Evolutionary conservation across 2,888 invertebrate genomes (phyloP), one percentile per base, ranked within the genome.

Genomic region (Stomorhina lunata): DNA sequence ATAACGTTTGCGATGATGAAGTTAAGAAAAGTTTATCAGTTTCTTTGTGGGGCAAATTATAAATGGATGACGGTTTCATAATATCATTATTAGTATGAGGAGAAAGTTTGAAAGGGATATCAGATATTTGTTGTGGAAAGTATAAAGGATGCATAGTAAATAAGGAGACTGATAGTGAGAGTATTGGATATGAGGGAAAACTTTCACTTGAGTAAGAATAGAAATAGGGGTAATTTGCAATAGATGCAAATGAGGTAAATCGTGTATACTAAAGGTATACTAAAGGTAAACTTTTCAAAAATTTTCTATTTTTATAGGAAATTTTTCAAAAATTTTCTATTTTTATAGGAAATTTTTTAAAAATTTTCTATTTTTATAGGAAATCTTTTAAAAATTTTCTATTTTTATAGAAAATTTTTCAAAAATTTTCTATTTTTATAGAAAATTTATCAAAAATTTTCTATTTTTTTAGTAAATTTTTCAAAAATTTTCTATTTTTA

Each of bases 1-100:
- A 65, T 43, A 32, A 55, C 15, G 25, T 43, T 43, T 20, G 43
- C 32, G n/a, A n/a, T n/a, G n/a, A n/a, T n/a, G 15, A 66, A 76
- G 17, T 37, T 65, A 29, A 29, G 27, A 2, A 37, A 65, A 57
- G 45, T 55, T 57, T n/a, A 32, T 43, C 2, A 55, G 32, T 43
- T 65, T 63, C 4, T 34, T 34, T 22, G 48, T 57, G 40, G 50
- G 50, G 15, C 48, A 57, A 15, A 20, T 48, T 25, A n/a, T n/a
- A n/a, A 27, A 45, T 37, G 20, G 34, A 25, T 34, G 45, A 29
- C 4, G 45, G 25, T 17, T 57, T 45, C 6, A 29, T 55, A 32
- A 63, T 17, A 34, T 22, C 7, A 75, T 45, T 40, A 57, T 7
- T 20, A 25, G 17, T 9, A 17, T n/a, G 40, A n/a, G 0, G 27